phyloP scores from a whole-genome alignment of 2,113 vertebrate genomes.

The Campylomormyrus tamandua region DNA sequence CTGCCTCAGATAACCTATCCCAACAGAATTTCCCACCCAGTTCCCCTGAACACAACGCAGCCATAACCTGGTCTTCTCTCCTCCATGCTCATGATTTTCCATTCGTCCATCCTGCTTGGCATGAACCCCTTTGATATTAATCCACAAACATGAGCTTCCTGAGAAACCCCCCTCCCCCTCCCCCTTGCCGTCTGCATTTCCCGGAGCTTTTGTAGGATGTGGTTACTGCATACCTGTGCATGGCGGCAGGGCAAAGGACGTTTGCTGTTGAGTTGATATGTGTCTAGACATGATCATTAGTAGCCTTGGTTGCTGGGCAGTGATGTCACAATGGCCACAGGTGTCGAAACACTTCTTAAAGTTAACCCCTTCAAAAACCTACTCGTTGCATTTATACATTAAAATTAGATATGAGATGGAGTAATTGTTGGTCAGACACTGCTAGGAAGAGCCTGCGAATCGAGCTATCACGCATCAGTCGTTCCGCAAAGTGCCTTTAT shows the following conservation, averaged over 20 bases:
- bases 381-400: background rate
- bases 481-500: background rate
- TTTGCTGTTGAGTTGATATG: background rate
- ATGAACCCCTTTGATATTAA: background rate
- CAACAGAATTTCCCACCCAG: constrained; percentile 64
- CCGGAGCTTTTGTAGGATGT: background rate
- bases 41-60: constrained; percentile 54
- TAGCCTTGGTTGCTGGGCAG: background rate
- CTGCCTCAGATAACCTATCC: constrained; percentile 70
- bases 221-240: background rate
- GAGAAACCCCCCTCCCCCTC: background rate
- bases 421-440: background rate
- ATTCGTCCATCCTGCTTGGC: background rate
- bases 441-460: background rate
- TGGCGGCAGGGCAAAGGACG: background rate
- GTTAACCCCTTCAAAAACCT: background rate
- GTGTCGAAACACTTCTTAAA: background rate
- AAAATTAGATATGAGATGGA: background rate
- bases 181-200: background rate
- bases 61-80: constrained; percentile 40
- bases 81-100: background rate
- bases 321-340: background rate
- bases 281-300: background rate
- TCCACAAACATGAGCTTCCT: constrained; percentile 1
- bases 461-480: background rate